phyloP scores from a whole-genome alignment of 2,888 invertebrate genomes.

The Synergus umbraculus region DNA sequence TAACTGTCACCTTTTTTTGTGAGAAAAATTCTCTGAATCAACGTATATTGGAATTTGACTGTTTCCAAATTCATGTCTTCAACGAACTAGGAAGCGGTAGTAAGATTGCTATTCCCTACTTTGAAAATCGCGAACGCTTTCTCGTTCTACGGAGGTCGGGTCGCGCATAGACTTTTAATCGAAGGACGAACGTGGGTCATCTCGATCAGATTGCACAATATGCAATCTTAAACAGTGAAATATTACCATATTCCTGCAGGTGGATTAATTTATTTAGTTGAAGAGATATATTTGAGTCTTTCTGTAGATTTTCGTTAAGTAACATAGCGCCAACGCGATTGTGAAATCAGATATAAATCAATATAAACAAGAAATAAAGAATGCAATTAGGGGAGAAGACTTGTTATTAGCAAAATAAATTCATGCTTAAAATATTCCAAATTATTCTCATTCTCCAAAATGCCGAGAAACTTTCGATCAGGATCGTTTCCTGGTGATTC shows the following conservation, averaged over 20 bases:
- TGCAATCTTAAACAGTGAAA: conserved; percentile 1
- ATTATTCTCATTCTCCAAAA: conserved; percentile 2
- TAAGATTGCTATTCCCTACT: conserved; percentile 50
- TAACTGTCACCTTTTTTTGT: background rate
- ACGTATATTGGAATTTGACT: background rate
- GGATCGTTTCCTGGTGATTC: conserved; percentile 20
- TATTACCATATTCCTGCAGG: background rate
- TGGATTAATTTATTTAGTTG: background rate
- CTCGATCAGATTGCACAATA: conserved; percentile 44
- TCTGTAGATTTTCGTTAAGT: background rate
- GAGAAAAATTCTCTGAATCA: background rate
- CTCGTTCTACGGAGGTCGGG: conserved; percentile 47
- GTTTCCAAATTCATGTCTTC: background rate
- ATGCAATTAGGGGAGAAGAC: background rate
- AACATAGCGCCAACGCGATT: background rate
- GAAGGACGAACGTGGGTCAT: conserved; percentile 49
- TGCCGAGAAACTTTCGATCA: conserved; percentile 36
- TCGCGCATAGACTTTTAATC: conserved; percentile 39
- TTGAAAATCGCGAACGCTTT: conserved; percentile 55
- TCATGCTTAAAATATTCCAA: background rate
- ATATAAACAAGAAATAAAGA: background rate
- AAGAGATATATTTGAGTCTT: background rate
- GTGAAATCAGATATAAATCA: background rate
- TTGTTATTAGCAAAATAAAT: background rate
- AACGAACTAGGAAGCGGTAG: conserved; percentile 55